Percentiles rank a stretch among this genome's conserved stretches.
phyloP scores from a whole-genome alignment of 2,797 vertebrate genomes.

The Muscicapa striata region DNA sequence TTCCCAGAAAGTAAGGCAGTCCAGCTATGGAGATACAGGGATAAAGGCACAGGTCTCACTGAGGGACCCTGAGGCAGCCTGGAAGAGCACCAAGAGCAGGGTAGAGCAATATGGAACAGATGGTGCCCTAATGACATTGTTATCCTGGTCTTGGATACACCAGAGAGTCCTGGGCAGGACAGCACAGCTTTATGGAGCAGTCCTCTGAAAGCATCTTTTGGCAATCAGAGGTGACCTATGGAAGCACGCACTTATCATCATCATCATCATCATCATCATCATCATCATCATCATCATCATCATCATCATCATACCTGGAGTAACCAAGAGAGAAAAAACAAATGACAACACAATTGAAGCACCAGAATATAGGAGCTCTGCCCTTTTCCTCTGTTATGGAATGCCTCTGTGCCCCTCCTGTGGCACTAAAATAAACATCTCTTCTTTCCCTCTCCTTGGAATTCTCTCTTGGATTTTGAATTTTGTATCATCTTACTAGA shows the following conservation, averaged over 20 bases:
- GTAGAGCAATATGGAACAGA: neutral
- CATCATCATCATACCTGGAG: neutral
- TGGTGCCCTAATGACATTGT: neutral
- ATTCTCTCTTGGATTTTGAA: neutral
- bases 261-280: neutral
- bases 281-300: neutral
- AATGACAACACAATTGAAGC: neutral
- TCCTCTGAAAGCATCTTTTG: neutral
- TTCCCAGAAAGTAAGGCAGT: neutral
- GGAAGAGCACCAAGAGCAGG: neutral
- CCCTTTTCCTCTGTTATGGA: neutral
- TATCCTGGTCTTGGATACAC: neutral
- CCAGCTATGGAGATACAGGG: neutral
- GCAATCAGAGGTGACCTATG: neutral
- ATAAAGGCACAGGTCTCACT: neutral
- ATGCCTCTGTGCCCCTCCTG: neutral
- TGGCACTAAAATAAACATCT: neutral
- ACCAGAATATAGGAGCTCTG: neutral
- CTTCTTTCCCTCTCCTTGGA: neutral
- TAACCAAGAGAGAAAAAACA: neutral
- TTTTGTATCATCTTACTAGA: neutral
- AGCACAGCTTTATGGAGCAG: neutral
- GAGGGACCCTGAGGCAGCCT: neutral
- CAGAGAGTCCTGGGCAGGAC: neutral
- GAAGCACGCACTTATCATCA: neutral